Base-by-base conservation (phyloP, 2,888 invertebrate genomes). In the Agelastica alni region DNA sequence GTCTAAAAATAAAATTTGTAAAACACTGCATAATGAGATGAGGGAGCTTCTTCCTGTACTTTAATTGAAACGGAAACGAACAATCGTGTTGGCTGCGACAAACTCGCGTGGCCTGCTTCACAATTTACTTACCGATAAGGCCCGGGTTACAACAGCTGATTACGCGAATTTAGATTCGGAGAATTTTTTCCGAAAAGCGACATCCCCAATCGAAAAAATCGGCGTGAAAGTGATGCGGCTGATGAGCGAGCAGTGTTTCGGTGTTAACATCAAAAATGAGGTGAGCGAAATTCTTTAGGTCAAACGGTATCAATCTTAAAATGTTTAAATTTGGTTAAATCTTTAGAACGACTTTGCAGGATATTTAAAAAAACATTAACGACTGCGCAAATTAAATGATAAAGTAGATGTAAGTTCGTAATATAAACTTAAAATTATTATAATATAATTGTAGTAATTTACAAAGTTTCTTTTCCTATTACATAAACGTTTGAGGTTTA, bases 1-100 rank as follows among this genome's bases (percentile, higher is more conserved):
- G 61, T 74, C 75, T 76, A 76, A 75, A 75, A 75, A 76, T 76
- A 76, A 75, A 75, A 72, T 75, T 75, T 72, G 75, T 75, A 75
- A 75, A 76, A 75, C 75, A 74, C 69, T 74, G 75, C 76, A 76
- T 76, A 75, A 76, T 76, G 76, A 76, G 75, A 75, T 76, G 75
- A 76, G 75, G 76, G 76, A 75, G 75, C n/a, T 75, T 75, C 75
- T 76, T 76, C 76, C 76, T 76, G 75, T 75, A 68, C 69, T 67
- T 71, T 75, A 77, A 77, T 77, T 77, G 76, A 76, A 76, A 75
- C 77, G 77, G 77, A 77, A 77, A 72, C 75, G 72, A 72, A 73
- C 76, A 77, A 77, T 77, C 75, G 76, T 71, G 72, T 60, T 67
- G 72, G 70, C 69, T 69, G 71, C 71, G 73, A 71, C 72, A 70